Evolutionary conservation across 2,113 vertebrate genomes (phyloP), one percentile per base, ranked within the genome.

Genomic region (Nothobranchius kuhntae): DNA sequence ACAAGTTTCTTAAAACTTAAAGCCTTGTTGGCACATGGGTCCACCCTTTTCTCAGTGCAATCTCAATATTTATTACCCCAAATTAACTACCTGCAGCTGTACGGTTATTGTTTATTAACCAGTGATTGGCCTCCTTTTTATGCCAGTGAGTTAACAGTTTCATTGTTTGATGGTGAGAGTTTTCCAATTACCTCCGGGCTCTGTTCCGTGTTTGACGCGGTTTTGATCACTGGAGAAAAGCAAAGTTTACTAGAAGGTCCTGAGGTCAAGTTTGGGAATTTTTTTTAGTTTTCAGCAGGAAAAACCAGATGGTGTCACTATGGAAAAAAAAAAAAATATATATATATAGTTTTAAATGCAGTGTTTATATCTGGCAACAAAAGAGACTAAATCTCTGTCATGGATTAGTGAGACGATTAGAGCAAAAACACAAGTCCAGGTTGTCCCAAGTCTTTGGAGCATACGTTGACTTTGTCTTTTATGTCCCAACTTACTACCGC

Each of bases 191-290:
- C 42, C 71, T 14, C 42, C 2, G 0, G 24, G 47, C 40, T 36
- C 51, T 17, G 44, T 38, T 73, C 45, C 26, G 62, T 38, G 42
- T 70, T 51, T 72, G 53, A 80, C 71, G 44, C 46, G 26, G 14
- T 73, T 86, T 84, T 73, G 61, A 82, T 63, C 30, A 50, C 21
- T 48, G 30, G 38, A 65, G 44, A 65, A 60, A 63, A 53, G 62
- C 8, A 54, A 68, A 53, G 53, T 71, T 78, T 84, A 53, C 45
- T 46, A 42, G 36, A 42, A 77, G 65, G 81, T 84, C 67, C 61
- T 3, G 4, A 7, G 77, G 72, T 77, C 54, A 61, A 54, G 59
- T 75, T 77, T 65, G 56, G 55, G 53, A 65, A 70, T 30, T 70
- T 44, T 68, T 80, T 21, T 21, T 21, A 21, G 21, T 21, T 21